phyloP scores from a whole-genome alignment of 2,888 invertebrate species.

The Lepidocyrtoides sp. region DNA sequence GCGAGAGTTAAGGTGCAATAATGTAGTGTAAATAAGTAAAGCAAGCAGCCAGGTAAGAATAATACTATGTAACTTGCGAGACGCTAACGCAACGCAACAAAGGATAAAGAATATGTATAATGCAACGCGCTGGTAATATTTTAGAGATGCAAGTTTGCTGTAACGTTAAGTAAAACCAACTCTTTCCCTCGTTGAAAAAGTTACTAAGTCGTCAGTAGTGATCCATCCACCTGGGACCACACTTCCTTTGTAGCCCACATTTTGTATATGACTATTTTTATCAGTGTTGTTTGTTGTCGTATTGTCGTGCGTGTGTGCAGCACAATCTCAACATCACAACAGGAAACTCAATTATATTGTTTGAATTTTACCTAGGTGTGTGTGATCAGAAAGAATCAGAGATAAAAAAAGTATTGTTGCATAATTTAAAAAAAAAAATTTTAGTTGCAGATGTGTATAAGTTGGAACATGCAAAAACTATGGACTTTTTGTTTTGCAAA shows the following conservation, averaged over 20 bases:
- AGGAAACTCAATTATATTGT: constrained; percentile 43
- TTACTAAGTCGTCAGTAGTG: constrained; percentile 81
- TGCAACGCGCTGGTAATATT: neutral
- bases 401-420: neutral
- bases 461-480: neutral
- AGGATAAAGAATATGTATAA: constrained; percentile 49
- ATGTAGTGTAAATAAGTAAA: constrained; percentile 49
- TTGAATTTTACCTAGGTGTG: constrained; percentile 53
- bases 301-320: constrained; percentile 22
- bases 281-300: constrained; percentile 24
- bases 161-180: constrained; percentile 60
- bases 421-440: neutral
- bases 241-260: constrained; percentile 82
- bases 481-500: neutral
- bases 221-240: constrained; percentile 83
- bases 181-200: constrained; percentile 79
- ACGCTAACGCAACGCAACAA: too few species aligned
- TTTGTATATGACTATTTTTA: constrained; percentile 60
- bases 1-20: constrained; percentile 48
- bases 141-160: neutral
- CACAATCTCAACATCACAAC: constrained; percentile 12
- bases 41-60: constrained; percentile 38
- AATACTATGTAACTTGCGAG: constrained; percentile 18
- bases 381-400: constrained; percentile 30
- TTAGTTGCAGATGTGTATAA: constrained; percentile 10